phyloP scores from a whole-genome alignment of 2,888 invertebrate genomes.

The Fissipunctia ypsillon region DNA sequence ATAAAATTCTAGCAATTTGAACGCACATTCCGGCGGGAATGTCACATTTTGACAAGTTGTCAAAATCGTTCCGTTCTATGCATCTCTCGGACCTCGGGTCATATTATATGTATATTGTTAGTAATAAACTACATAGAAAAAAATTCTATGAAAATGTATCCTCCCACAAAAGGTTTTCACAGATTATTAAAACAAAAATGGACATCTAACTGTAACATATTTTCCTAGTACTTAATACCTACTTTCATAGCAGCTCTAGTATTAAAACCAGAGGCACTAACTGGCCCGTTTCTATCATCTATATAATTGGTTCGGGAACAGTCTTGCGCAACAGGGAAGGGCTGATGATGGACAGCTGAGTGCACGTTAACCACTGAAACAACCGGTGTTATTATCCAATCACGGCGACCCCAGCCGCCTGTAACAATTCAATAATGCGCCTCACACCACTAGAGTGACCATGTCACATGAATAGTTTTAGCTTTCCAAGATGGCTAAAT shows the following conservation, averaged over 20 bases:
- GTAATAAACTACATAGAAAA: too few relatives aligned
- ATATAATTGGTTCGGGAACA: conserved; percentile 54
- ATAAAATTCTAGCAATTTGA: conserved; percentile 12
- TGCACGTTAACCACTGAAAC: conserved; percentile 59
- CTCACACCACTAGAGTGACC: conserved; percentile 61
- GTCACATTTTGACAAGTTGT: conserved; percentile 2
- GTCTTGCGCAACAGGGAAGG: conserved; percentile 72
- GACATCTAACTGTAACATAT: background rate
- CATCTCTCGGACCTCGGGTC: background rate
- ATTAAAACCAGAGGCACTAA: background rate
- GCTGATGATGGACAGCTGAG: conserved; percentile 62
- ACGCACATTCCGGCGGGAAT: conserved; percentile 52
- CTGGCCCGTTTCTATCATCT: conserved; percentile 1
- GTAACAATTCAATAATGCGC: conserved; percentile 77
- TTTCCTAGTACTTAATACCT: background rate
- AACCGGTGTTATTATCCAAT: conserved; percentile 81
- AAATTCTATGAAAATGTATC: background rate
- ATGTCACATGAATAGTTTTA: conserved; percentile 13
- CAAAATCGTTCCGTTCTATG: conserved; percentile 9
- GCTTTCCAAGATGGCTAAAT: too few relatives aligned
- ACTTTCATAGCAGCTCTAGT: background rate
- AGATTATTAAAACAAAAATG: background rate
- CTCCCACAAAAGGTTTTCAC: background rate
- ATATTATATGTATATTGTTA: background rate
- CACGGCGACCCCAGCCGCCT: conserved; percentile 73